Evolutionary conservation across 2,888 invertebrate genomes (phyloP).

Genomic region (Sphecodes monilicornis): DNA sequence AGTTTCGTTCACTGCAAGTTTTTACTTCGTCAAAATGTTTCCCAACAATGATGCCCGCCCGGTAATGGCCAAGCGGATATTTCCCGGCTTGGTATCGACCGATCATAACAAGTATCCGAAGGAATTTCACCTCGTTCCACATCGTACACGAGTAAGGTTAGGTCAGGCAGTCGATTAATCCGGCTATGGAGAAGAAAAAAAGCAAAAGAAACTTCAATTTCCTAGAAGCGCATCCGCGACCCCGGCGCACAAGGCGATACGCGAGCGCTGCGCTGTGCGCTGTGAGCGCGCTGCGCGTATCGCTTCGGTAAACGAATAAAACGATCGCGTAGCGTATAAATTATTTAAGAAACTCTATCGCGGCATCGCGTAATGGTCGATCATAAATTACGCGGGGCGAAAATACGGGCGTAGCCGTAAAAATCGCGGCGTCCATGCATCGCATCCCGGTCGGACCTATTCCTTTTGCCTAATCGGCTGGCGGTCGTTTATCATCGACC

Average conservation of each 20-base stretch:
- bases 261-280: not conserved
- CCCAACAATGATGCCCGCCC: no score
- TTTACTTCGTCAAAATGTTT: no score
- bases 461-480: constrained; percentile 72
- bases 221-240: constrained; percentile 65
- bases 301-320: constrained; percentile 74
- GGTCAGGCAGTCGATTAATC: constrained; percentile 76
- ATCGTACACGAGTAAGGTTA: constrained; percentile 50
- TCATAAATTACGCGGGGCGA: constrained; percentile 77
- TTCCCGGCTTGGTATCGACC: not conserved
- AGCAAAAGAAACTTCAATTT: constrained; percentile 65
- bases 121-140: constrained; percentile 62
- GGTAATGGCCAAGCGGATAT: no score
- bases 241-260: constrained; percentile 31
- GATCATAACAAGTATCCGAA: not conserved
- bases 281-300: not conserved
- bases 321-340: constrained; percentile 78
- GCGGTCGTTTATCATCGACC: constrained; percentile 64
- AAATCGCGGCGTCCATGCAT: constrained; percentile 60
- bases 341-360: constrained; percentile 82
- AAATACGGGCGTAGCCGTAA: constrained; percentile 74
- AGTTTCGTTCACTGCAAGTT: no score
- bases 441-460: constrained; percentile 26
- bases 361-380: constrained; percentile 79
- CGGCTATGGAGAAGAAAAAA: constrained; percentile 60